Evolutionary conservation across 2,888 invertebrate species (phyloP).

Genomic region (Scaptomyza parva): DNA sequence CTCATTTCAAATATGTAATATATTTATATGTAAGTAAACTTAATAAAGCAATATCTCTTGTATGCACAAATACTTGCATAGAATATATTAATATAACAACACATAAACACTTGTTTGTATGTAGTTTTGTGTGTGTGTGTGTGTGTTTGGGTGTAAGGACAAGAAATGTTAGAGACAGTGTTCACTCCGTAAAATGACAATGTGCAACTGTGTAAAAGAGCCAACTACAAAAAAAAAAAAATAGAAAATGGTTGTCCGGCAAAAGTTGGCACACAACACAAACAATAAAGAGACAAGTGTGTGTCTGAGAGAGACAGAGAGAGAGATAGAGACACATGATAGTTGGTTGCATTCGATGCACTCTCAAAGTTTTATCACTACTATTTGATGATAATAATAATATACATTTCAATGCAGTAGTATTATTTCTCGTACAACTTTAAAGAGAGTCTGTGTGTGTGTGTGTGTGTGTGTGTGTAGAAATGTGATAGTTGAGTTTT

Average conservation of each 20-base stretch:
- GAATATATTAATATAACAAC: background rate
- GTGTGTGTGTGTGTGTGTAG: background rate
- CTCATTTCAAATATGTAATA: background rate
- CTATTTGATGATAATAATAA: conserved; percentile 17
- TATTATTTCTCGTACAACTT: background rate
- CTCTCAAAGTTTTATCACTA: conserved; percentile 12
- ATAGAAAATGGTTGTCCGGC: conserved; percentile 51
- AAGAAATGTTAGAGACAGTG: conserved; percentile 17
- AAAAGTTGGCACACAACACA: conserved; percentile 41
- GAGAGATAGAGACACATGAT: too few species aligned
- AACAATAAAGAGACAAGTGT: conserved; percentile 7
- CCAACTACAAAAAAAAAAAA: conserved; percentile 44
- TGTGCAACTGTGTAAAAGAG: conserved; percentile 36
- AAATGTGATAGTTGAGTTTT: background rate
- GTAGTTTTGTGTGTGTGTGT: conserved; percentile 6
- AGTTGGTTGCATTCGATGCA: conserved; percentile 1
- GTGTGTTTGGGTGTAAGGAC: conserved; percentile 4
- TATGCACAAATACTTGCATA: background rate
- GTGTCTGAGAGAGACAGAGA: too few species aligned
- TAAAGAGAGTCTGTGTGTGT: background rate
- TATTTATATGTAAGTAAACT: background rate
- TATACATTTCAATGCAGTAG: conserved; percentile 10
- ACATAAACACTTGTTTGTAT: background rate
- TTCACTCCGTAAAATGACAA: conserved; percentile 19
- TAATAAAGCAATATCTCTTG: background rate